Percentiles rank a stretch among this genome's conserved stretches.
These are phyloP conservation scores for Amblyraja radiata DNA, from an alignment of 2,797 vertebrate species.

Conservation along the genomic window DNA sequence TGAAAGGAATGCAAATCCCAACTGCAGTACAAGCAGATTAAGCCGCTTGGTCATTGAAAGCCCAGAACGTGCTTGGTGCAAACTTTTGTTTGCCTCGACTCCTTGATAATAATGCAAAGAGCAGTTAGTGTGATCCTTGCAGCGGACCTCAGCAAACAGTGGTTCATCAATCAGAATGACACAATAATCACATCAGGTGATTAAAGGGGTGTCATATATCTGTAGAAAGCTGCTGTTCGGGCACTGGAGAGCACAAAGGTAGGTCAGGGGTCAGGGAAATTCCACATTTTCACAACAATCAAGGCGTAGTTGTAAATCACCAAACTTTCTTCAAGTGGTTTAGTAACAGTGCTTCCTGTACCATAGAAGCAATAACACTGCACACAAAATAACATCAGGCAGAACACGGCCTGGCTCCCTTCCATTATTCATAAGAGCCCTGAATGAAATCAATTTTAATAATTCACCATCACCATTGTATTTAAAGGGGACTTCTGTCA, in stretches of 20 bases:
- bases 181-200: constrained; percentile 38
- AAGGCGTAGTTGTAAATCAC: constrained; percentile 33
- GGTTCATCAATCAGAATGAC: constrained; percentile 38
- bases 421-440: not conserved
- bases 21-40: not conserved
- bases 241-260: constrained; percentile 13
- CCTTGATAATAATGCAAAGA: constrained; percentile 15
- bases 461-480: not conserved
- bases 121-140: constrained; percentile 17
- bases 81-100: constrained; percentile 18
- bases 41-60: not conserved
- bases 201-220: constrained; percentile 34
- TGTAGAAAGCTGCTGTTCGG: not conserved
- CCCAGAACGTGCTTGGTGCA: not conserved
- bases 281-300: constrained; percentile 35
- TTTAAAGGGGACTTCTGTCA: not conserved
- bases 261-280: constrained; percentile 21
- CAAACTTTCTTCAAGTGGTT: constrained; percentile 23
- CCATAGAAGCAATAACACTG: not conserved
- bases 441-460: constrained; percentile 14
- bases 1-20: not conserved
- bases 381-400: not conserved
- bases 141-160: constrained; percentile 28
- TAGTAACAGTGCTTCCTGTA: not conserved
- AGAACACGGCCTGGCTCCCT: not conserved